Evolutionary conservation across 2,888 invertebrate genomes (phyloP).

Genomic region (Actias luna): DNA sequence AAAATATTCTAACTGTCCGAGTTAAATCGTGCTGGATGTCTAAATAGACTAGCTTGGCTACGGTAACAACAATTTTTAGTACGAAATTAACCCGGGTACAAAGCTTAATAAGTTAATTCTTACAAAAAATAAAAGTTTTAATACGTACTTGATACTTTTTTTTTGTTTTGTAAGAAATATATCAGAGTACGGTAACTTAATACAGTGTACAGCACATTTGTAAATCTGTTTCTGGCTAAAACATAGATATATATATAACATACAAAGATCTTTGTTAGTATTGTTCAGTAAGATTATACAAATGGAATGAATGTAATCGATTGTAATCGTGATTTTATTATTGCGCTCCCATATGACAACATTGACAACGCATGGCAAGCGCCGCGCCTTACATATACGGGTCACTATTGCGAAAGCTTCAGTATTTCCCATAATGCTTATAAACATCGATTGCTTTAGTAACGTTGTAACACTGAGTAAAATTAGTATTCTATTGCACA

Average conservation of each 20-base stretch:
- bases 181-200: background rate
- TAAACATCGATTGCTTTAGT: background rate
- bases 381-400: constrained; percentile 57
- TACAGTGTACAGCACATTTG: constrained; percentile 2
- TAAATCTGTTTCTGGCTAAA: background rate
- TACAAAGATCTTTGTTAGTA: constrained; percentile 64
- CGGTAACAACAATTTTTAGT: too few species aligned
- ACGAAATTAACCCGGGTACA: too few species aligned
- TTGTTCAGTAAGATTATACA: constrained; percentile 41
- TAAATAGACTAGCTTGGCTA: background rate
- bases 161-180: background rate
- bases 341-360: constrained; percentile 53
- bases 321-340: constrained; percentile 43
- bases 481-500: too few species aligned
- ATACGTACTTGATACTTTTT: background rate
- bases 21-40: background rate
- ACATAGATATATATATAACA: constrained; percentile 6
- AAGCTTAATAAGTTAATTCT: too few species aligned
- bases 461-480: background rate
- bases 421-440: constrained; percentile 37
- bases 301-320: constrained; percentile 49
- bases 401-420: constrained; percentile 54
- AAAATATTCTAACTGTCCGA: background rate
- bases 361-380: constrained; percentile 46
- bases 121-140: too few species aligned